Conservation (phyloP, 2,113 vertebrate genomes). For the Thalassoma bifasciatum region DNA sequence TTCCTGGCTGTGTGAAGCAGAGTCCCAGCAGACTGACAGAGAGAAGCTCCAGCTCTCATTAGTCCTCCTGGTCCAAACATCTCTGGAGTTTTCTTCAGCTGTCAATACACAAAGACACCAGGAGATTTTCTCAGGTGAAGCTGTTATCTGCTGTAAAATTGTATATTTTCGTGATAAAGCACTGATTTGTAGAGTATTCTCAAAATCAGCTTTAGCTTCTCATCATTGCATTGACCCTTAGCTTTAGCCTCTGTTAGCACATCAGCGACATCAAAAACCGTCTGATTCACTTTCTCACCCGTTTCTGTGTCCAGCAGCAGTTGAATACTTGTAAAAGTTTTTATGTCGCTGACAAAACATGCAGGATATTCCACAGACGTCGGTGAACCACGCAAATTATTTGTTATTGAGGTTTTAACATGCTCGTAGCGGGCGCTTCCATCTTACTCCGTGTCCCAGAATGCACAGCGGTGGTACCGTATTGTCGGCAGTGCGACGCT, state of each 20-base stretch:
- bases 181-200: neutral
- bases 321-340: neutral
- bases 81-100: neutral
- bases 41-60: constrained; percentile 61
- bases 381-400: neutral
- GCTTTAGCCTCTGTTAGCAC: constrained; percentile 46
- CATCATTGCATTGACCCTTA: constrained; percentile 47
- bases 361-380: accelerated
- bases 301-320: neutral
- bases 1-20: constrained; percentile 55
- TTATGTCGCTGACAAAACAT: neutral
- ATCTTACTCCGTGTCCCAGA: constrained; percentile 72
- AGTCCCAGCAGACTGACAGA: constrained; percentile 64
- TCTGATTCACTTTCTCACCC: constrained; percentile 40
- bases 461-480: constrained; percentile 67
- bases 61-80: constrained; percentile 72
- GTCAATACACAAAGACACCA: too few relatives aligned
- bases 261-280: neutral
- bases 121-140: neutral
- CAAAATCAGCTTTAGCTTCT: neutral
- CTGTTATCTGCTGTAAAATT: accelerated
- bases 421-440: constrained; percentile 37
- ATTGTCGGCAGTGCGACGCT: constrained; percentile 11
- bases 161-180: neutral
- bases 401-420: constrained; percentile 38